Base-by-base conservation (phyloP, 1,140 invertebrate species). In the Lasaia peninsularis region DNA sequence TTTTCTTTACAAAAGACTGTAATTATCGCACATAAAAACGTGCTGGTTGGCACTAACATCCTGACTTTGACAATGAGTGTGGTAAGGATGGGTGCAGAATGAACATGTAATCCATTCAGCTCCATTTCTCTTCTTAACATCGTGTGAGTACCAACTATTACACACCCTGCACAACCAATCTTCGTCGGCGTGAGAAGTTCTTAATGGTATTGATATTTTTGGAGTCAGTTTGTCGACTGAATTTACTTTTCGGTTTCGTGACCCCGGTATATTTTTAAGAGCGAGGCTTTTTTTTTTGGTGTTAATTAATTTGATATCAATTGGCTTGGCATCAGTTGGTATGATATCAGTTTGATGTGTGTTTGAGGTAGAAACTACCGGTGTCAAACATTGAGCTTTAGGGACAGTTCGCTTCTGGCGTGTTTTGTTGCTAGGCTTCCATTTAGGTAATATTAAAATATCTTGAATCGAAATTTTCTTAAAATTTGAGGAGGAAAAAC, bases 361-460 rank as follows among this genome's bases (percentile, higher is more conserved):
- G 7, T 2, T 4, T 1, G 32, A 4, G 2, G 32, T 4, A 1
- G 32, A 1, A 1, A 4, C 2, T 4, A 49, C 44, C 2, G 44
- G 44, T 21, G 44, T 49, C 11, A 49, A 49, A 11, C 44, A 49
- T 8, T 3, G 2, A 20, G 44, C 14, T 21, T 49, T 49, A 6
- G 44, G 44, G 9, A 49, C 44, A 20, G 44, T 20, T 21, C 18
- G 2, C 9, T 49, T 49, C 1, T 21, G 9, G 6, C 10, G 1
- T 10, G 1, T 21, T 21, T 18, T 49, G 1, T 18, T 21, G 2
- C 6, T 21, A 20, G 44, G 16, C 11, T 2, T 21, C 44, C 44
- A 49, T 49, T 21, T 49, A 21, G 44, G 44, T 49, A 49, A 21
- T 1, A 49, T 21, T 21, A 49, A 21, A 20, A 49, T 49, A 11